These are phyloP conservation scores for Camponotus fellah DNA, from an alignment of 2,888 invertebrate genomes.

Conservation along the genomic window DNA sequence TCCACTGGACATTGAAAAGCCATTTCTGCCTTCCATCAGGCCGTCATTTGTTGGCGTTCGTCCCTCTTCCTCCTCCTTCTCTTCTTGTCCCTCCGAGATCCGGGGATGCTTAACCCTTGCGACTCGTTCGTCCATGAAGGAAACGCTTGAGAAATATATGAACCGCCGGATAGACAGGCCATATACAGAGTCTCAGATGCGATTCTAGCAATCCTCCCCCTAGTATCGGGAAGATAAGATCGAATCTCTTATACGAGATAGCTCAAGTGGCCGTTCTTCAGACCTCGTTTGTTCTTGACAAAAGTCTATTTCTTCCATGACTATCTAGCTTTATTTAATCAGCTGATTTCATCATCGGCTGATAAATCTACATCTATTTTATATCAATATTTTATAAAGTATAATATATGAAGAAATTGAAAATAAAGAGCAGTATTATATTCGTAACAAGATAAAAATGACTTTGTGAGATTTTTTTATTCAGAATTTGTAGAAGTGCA, in stretches of 20 bases:
- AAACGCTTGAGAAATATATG: slow-evolving; percentile 56
- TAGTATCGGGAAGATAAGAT: slow-evolving; percentile 14
- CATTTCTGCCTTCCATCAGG: slow-evolving; percentile 75
- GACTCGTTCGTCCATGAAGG: slow-evolving; percentile 30
- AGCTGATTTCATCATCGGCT: not conserved
- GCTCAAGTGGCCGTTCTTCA: not conserved
- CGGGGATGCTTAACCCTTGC: slow-evolving; percentile 52
- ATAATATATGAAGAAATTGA: not conserved
- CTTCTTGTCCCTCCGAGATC: slow-evolving; percentile 55
- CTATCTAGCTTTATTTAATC: slow-evolving; percentile 18
- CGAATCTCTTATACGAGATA: slow-evolving; percentile 13
- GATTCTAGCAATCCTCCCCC: not conserved
- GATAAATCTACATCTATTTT: slow-evolving; percentile 1
- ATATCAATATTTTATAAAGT: not conserved
- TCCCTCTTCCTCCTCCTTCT: slow-evolving; percentile 19
- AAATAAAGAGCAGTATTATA: not conserved
- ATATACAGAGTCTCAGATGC: slow-evolving; percentile 6
- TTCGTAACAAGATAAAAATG: not conserved
- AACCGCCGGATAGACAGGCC: not conserved
- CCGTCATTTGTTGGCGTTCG: slow-evolving; percentile 68
- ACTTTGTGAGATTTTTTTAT: not conserved
- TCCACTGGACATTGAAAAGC: slow-evolving; percentile 71
- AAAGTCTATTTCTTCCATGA: not conserved
- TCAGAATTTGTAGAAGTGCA: not conserved
- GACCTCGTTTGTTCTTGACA: not conserved